Conservation (phyloP, 2,888 invertebrate species). For the Maniola hyperantus region DNA sequence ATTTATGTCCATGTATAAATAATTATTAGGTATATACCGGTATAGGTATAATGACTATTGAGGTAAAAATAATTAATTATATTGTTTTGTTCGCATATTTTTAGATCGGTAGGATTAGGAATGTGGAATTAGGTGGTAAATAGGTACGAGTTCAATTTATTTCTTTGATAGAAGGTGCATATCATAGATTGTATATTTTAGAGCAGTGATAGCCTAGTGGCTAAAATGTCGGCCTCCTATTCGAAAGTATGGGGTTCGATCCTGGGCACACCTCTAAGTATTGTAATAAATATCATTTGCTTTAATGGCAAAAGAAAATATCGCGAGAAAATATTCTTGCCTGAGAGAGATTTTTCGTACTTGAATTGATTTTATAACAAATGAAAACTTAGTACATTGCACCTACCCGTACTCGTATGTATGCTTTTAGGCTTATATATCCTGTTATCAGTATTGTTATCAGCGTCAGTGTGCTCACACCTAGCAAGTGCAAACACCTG, state of each 20-base stretch:
- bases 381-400: neutral
- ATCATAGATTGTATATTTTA: too few relatives aligned
- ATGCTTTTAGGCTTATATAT: conserved; percentile 45
- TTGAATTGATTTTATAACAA: neutral
- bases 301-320: too few relatives aligned
- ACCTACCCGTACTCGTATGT: neutral
- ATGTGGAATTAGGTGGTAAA: too few relatives aligned
- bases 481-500: conserved; percentile 76
- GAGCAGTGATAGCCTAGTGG: too few relatives aligned
- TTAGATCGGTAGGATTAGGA: neutral
- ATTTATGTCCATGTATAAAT: neutral
- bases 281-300: too few relatives aligned
- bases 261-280: too few relatives aligned
- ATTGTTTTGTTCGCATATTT: neutral
- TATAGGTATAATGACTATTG: neutral
- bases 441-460: conserved; percentile 65
- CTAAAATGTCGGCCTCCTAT: too few relatives aligned
- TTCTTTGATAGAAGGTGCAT: too few relatives aligned
- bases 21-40: neutral
- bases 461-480: conserved; percentile 64
- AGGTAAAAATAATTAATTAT: neutral
- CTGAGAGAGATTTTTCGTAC: neutral
- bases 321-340: too few relatives aligned
- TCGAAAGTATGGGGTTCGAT: too few relatives aligned
- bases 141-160: too few relatives aligned